Conservation (phyloP, 2,113 vertebrate genomes). For the Psilopogon haemacephalus region DNA sequence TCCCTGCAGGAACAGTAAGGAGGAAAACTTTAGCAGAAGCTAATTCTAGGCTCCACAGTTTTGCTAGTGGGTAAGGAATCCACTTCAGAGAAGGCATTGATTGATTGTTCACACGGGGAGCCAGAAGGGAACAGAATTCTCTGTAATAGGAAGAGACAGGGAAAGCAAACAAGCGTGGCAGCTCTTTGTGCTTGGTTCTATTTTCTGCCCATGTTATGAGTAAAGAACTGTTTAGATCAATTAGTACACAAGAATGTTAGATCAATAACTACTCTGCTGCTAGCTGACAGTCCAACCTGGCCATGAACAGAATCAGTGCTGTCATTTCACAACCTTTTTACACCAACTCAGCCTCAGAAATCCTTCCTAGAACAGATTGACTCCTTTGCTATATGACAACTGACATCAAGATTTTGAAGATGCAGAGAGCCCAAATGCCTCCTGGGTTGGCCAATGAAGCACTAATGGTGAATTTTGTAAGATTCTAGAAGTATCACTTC, state of each 20-base stretch:
- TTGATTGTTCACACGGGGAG: not conserved
- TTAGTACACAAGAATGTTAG: not conserved
- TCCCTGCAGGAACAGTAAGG: not conserved
- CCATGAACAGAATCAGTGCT: not conserved
- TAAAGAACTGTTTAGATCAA: not conserved
- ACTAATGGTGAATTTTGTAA: not conserved
- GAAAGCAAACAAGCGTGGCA: not conserved
- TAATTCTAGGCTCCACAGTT: not conserved
- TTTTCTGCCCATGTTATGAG: conserved; percentile 6
- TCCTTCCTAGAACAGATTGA: not conserved
- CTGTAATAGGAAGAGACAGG: not conserved
- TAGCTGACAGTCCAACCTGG: not conserved
- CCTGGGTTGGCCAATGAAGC: not conserved
- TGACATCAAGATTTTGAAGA: not conserved
- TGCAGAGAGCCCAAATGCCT: not conserved
- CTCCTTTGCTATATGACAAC: not conserved
- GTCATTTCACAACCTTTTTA: not conserved
- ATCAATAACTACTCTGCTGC: not conserved
- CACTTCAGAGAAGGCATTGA: not conserved
- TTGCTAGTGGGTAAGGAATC: not conserved
- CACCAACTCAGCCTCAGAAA: not conserved
- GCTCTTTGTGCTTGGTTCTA: not conserved
- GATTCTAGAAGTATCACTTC: not conserved
- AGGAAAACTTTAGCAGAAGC: not conserved
- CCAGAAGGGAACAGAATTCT: not conserved